These are phyloP conservation scores for Bradypus variegatus DNA, from an alignment of 2,797 vertebrate genomes.

Conservation along the genomic window DNA sequence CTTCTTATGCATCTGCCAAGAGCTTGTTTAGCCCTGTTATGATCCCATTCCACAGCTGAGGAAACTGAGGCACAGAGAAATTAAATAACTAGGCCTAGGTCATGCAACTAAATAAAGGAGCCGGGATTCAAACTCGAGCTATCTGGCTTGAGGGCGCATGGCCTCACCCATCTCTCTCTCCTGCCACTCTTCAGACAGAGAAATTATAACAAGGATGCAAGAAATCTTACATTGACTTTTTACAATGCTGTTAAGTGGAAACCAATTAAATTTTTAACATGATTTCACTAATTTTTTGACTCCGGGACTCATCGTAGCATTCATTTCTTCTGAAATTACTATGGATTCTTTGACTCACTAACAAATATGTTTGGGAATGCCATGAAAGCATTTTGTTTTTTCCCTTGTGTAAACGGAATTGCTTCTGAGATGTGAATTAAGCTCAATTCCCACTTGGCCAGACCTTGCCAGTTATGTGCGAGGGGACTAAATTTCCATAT, in stretches of 20 bases:
- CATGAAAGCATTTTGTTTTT: not conserved
- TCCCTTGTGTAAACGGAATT: not conserved
- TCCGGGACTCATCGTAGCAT: not conserved
- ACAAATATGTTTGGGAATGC: too few relatives aligned
- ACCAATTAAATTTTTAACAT: not conserved
- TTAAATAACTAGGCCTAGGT: too few relatives aligned
- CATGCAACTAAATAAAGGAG: not conserved
- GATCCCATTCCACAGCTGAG: not conserved
- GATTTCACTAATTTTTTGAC: not conserved
- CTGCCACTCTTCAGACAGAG: too few relatives aligned
- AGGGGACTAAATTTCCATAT: not conserved
- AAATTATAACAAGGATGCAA: too few relatives aligned
- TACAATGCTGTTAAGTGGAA: not conserved
- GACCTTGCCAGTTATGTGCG: accelerated
- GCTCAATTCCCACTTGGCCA: not conserved
- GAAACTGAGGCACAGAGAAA: not conserved
- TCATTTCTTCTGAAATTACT: not conserved
- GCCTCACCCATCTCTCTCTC: accelerated
- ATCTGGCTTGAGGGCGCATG: accelerated
- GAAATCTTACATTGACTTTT: not conserved
- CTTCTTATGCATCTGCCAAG: accelerated
- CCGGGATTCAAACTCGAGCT: not conserved
- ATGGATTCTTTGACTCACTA: not conserved
- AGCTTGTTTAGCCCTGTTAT: not conserved
- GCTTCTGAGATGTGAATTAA: not conserved